Evolutionary conservation across 2,113 vertebrate species (phyloP).

Genomic region (Paradoxurus hermaphroditus): DNA sequence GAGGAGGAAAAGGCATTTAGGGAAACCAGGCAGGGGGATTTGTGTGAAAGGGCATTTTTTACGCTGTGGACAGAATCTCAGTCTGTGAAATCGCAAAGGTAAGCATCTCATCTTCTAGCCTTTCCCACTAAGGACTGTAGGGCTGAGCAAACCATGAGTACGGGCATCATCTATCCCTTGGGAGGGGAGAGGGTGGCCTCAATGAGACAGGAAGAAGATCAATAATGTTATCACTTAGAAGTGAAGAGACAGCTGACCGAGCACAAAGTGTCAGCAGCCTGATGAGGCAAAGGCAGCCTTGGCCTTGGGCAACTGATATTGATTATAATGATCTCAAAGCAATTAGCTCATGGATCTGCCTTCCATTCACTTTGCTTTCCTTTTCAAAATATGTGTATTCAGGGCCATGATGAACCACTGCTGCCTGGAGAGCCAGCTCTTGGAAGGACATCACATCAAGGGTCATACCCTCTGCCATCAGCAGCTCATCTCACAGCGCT

Average conservation of each 20-base stretch:
- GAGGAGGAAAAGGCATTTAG: neutral
- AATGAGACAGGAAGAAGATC: neutral
- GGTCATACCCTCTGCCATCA: neutral
- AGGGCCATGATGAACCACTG: neutral
- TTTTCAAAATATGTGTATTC: neutral
- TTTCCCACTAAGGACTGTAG: neutral
- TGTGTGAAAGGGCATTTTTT: neutral
- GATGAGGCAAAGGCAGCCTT: conserved; percentile 58
- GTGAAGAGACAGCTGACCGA: neutral
- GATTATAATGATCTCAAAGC: conserved; percentile 67
- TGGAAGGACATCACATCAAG: conserved; percentile 10
- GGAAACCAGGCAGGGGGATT: neutral
- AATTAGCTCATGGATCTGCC: conserved; percentile 57
- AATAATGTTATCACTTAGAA: conserved; percentile 31
- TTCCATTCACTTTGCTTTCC: conserved; percentile 53
- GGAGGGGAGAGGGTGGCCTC: neutral
- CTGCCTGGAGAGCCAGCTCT: conserved; percentile 24
- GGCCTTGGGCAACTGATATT: conserved; percentile 54
- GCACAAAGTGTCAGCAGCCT: conserved; percentile 49
- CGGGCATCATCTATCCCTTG: neutral
- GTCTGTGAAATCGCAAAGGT: neutral
- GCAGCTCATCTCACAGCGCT: neutral
- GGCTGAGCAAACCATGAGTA: neutral
- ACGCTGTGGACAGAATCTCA: neutral
- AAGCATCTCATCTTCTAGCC: neutral